A percentile compares a stretch with the other conserved stretches of the same genome.
Evolutionary conservation across 1,140 invertebrate genomes (phyloP).

Genomic region (Heliconius eleuchia): DNA sequence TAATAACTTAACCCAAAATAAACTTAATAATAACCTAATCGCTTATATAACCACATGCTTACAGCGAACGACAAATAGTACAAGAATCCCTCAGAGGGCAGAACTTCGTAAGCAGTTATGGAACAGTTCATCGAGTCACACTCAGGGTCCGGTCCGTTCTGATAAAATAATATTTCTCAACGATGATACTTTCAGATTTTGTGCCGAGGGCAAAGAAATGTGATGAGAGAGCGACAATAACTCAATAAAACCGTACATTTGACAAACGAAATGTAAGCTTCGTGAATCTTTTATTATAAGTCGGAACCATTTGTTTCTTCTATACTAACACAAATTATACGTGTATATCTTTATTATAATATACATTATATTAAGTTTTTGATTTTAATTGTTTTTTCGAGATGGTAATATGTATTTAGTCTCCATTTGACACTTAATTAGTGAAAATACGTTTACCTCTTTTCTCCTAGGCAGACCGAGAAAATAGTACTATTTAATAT

Average conservation of each 20-base stretch:
- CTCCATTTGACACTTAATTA: no score
- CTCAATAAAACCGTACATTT: slow-evolving; percentile 16
- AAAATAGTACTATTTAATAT: no score
- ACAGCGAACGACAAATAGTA: slow-evolving; percentile 18
- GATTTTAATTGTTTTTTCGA: background rate
- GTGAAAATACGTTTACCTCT: no score
- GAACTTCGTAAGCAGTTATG: slow-evolving; percentile 26
- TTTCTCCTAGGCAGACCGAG: no score
- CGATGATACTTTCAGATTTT: slow-evolving; percentile 16
- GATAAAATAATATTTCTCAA: slow-evolving; percentile 13
- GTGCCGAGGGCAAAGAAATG: background rate
- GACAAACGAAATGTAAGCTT: background rate
- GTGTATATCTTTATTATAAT: background rate
- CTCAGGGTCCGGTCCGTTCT: slow-evolving; percentile 19
- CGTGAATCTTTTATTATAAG: background rate
- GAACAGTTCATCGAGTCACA: slow-evolving; percentile 23
- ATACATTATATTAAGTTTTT: background rate
- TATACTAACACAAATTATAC: background rate
- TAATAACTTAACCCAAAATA: no score
- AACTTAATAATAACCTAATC: no score
- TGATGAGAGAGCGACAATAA: slow-evolving; percentile 12
- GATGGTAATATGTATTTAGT: no score
- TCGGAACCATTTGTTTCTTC: background rate
- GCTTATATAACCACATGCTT: background rate
- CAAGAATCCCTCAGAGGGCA: slow-evolving; percentile 6